These are phyloP conservation scores for Andrena chrysosceles DNA, from an alignment of 2,888 invertebrate species.

Conservation along the genomic window DNA sequence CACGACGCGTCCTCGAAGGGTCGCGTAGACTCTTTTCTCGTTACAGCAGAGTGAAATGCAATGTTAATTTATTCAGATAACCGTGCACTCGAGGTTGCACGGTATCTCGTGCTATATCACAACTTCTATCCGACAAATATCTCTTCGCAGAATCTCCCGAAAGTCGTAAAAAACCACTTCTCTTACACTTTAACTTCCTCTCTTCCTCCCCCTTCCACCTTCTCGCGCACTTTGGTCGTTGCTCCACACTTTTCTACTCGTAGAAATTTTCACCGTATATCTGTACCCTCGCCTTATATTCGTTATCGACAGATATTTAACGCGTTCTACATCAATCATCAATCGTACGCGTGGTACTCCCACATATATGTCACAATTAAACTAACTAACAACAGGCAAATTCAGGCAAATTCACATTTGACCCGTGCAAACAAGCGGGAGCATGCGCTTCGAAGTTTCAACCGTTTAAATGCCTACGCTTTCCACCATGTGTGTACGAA, in stretches of 20 bases:
- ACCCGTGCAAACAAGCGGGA: conserved; percentile 23
- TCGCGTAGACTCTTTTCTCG: conserved; percentile 41
- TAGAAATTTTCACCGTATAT: conserved; percentile 19
- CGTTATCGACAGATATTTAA: conserved; percentile 43
- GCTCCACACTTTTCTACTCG: conserved; percentile 6
- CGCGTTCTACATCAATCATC: conserved; percentile 16
- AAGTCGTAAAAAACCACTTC: conserved; percentile 43
- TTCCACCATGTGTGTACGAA: neutral
- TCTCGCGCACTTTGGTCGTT: neutral
- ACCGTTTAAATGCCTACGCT: conserved; percentile 22
- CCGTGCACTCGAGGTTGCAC: conserved; percentile 17
- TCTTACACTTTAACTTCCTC: conserved; percentile 6
- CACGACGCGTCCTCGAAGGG: conserved; percentile 70
- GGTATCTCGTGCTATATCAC: conserved; percentile 24
- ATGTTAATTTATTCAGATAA: conserved; percentile 16
- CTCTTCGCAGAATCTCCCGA: conserved; percentile 24
- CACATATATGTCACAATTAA: conserved; percentile 44
- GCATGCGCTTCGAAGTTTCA: conserved; percentile 49
- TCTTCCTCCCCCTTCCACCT: neutral
- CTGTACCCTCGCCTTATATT: conserved; percentile 22
- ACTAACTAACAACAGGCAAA: conserved; percentile 37
- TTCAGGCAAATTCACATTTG: conserved; percentile 54
- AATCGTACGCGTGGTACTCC: conserved; percentile 21
- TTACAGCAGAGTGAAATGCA: conserved; percentile 10
- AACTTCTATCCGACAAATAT: conserved; percentile 28